phyloP scores from a whole-genome alignment of 2,888 invertebrate genomes.

The Patella pellucida region DNA sequence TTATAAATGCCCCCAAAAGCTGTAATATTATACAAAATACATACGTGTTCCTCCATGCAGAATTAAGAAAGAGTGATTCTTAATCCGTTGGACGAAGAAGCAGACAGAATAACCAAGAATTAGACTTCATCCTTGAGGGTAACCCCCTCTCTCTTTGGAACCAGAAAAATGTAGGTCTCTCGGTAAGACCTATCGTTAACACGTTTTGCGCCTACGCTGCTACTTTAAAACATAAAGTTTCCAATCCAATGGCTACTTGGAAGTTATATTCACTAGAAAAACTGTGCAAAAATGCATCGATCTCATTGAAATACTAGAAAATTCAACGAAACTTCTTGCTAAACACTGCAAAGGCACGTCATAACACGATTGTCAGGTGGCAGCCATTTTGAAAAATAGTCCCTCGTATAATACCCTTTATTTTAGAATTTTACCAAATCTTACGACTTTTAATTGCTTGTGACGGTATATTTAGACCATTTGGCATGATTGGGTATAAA shows the following conservation, averaged over 20 bases:
- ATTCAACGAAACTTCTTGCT: conserved; percentile 14
- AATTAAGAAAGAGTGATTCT: background rate
- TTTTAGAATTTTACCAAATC: too few relatives aligned
- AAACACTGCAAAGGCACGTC: conserved; percentile 46
- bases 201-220: too few relatives aligned
- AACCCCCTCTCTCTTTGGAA: background rate
- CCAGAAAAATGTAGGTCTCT: background rate
- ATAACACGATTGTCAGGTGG: conserved; percentile 49
- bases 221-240: too few relatives aligned
- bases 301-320: background rate
- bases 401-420: conserved; percentile 26
- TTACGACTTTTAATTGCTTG: too few relatives aligned
- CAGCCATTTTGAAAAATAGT: conserved; percentile 61
- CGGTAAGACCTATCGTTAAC: background rate
- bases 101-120: background rate
- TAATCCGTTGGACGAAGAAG: conserved; percentile 5
- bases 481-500: too few relatives aligned
- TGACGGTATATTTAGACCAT: too few relatives aligned
- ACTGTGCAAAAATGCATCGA: too few relatives aligned
- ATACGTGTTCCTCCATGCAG: conserved; percentile 10
- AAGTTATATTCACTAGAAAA: too few relatives aligned
- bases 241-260: too few relatives aligned
- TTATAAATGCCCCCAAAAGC: too few relatives aligned
- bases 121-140: conserved; percentile 9
- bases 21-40: background rate